Conservation (phyloP, 2,888 invertebrate genomes). For the Chaitophorus viminalis region DNA sequence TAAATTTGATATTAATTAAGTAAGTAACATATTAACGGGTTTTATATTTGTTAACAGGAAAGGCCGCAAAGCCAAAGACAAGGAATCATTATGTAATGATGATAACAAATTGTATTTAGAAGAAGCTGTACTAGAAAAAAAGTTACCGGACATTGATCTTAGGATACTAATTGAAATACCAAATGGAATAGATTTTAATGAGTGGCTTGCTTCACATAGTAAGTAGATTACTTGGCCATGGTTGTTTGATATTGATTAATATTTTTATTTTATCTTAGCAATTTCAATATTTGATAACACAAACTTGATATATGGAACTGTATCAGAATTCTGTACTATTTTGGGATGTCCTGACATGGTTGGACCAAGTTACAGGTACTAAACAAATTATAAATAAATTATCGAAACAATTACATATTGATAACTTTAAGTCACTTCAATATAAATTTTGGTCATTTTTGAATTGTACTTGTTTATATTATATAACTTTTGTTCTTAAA, state of each 20-base stretch:
- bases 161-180: conserved; percentile 94
- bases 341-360: conserved; percentile 96
- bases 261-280: conserved; percentile 72
- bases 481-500: too few relatives aligned
- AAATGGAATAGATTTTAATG: conserved; percentile 95
- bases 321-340: conserved; percentile 98
- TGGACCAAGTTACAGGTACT: conserved; percentile 91
- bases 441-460: too few relatives aligned
- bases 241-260: background rate
- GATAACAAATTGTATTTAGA: conserved; percentile 95
- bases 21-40: background rate
- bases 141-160: conserved; percentile 93
- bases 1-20: background rate
- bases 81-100: conserved; percentile 80
- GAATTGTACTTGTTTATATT: too few relatives aligned
- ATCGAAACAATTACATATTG: too few relatives aligned
- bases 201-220: conserved; percentile 99
- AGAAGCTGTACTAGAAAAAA: conserved; percentile 92
- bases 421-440: too few relatives aligned
- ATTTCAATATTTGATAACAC: conserved; percentile 99
- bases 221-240: conserved; percentile 68
- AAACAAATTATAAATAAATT: background rate
- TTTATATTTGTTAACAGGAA: conserved; percentile 76
- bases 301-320: conserved; percentile 96
- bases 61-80: conserved; percentile 91